Base-by-base conservation (phyloP, 2,888 invertebrate genomes). In the Drosophila antonietae region DNA sequence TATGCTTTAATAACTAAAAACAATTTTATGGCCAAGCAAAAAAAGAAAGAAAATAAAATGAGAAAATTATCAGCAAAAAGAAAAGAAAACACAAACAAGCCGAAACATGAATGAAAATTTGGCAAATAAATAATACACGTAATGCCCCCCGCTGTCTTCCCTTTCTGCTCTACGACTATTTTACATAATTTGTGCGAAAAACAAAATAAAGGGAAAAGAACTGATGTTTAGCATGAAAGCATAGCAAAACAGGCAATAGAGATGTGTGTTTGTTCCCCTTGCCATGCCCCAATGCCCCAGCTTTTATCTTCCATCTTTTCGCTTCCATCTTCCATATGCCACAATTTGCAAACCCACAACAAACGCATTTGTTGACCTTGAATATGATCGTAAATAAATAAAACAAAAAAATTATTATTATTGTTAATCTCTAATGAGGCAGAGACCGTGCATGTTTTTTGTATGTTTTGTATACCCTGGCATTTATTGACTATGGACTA, bases 21-120 rank as follows among this genome's bases (percentile, higher is more conserved):
- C 75, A 69, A 61, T 74, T 79, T 77, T 37, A 67, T 77, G 59
- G 64, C 61, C 47, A 33, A 63, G 31, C 55, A 66, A 43, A 58
- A 31, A 44, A 20, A 20, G 20, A 2, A 62, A 39, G 3, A 58
- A 33, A 43, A 63, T 28, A 31, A 15, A 61, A 43, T 31, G 14
- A 28, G 9, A 69, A 55, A 68, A 39, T 51, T 23, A 51, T 14
- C 3, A 56, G 20, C n/a, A 39, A 20, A 20, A 20, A 33, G 3
- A 39, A 39, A 28, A 58, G 43, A 59, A 76, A 66, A 65, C 20
- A 81, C 60, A 73, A 80, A 67, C 67, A 72, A 58, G 44, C 49
- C 52, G 53, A 87, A 87, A 81, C 75, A 86, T 86, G 89, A 86
- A 86, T 89, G 87, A 81, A 86, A 75, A 75, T 79, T 84, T 80